Evolutionary conservation across 2,113 vertebrate species (phyloP).

Genomic region (Brachypodius melanocephalos): DNA sequence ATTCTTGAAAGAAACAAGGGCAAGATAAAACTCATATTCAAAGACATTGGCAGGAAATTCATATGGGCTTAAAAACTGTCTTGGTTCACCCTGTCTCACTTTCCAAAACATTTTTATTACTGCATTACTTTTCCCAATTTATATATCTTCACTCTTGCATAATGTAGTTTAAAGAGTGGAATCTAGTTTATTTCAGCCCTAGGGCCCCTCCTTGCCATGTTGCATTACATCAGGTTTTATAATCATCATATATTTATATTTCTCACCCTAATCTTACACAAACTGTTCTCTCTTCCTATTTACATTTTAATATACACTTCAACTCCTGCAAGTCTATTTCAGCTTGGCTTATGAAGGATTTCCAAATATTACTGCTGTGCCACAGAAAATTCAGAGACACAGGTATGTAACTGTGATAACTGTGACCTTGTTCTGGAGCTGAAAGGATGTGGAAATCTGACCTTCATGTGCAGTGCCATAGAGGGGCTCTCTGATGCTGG

Average conservation of each 20-base stretch:
- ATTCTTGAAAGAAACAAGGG: not conserved
- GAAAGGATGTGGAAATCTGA: not conserved
- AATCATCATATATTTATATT: constrained; percentile 31
- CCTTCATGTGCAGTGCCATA: not conserved
- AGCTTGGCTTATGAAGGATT: not conserved
- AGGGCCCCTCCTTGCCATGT: constrained; percentile 23
- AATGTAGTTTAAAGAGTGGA: constrained; percentile 36
- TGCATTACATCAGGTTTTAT: constrained; percentile 44
- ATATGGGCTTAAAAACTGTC: not conserved
- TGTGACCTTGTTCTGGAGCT: not conserved
- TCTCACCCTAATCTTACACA: constrained; percentile 13
- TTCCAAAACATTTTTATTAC: constrained; percentile 39
- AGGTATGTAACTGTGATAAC: not conserved
- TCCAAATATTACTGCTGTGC: not conserved
- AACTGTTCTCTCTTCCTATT: constrained; percentile 38
- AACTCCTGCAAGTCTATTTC: not conserved
- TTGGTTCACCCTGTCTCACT: not conserved
- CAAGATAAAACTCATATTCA: not conserved
- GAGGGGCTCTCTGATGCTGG: not conserved
- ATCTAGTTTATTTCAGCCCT: constrained; percentile 49
- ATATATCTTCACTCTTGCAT: constrained; percentile 11
- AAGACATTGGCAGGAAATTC: not conserved
- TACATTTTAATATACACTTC: constrained; percentile 3
- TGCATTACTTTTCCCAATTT: constrained; percentile 7
- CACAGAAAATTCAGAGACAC: not conserved